phyloP scores from a whole-genome alignment of 2,113 vertebrate species.

The Eonycteris spelaea region DNA sequence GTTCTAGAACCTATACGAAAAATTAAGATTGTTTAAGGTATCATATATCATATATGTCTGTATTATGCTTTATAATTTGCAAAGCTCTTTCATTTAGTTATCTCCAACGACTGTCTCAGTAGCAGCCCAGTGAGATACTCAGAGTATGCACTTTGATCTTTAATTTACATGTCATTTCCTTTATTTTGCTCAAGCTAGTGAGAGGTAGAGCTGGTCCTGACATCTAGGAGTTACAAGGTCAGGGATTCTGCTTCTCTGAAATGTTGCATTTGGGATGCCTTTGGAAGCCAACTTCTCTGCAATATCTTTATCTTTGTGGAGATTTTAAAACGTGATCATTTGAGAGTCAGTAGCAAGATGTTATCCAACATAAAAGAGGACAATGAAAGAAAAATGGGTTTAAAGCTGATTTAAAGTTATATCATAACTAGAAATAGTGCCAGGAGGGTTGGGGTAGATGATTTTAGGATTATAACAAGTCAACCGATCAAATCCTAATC shows the following conservation, averaged over 20 bases:
- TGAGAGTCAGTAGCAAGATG: neutral
- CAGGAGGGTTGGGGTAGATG: neutral
- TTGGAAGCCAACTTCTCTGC: neutral
- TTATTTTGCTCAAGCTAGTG: neutral
- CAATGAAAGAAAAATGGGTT: neutral
- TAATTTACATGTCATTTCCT: neutral
- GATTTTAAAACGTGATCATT: neutral
- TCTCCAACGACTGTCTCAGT: neutral
- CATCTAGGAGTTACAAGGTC: too few species aligned
- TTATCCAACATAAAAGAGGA: neutral
- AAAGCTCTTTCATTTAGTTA: neutral
- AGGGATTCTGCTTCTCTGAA: neutral
- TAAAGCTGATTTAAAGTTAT: neutral
- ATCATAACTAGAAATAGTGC: neutral
- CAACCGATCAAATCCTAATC: neutral
- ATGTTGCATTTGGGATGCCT: neutral
- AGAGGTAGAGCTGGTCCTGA: neutral
- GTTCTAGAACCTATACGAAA: conserved; percentile 91
- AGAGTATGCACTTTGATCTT: neutral
- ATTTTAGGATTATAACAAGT: neutral
- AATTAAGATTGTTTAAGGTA: neutral
- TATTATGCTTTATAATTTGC: neutral
- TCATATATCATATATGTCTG: neutral
- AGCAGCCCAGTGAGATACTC: neutral
- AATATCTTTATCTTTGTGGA: neutral